A percentile compares a stretch with the other conserved stretches of the same genome.
Conservation (phyloP, 2,797 vertebrate genomes). For the Loris lydekkerianus region DNA sequence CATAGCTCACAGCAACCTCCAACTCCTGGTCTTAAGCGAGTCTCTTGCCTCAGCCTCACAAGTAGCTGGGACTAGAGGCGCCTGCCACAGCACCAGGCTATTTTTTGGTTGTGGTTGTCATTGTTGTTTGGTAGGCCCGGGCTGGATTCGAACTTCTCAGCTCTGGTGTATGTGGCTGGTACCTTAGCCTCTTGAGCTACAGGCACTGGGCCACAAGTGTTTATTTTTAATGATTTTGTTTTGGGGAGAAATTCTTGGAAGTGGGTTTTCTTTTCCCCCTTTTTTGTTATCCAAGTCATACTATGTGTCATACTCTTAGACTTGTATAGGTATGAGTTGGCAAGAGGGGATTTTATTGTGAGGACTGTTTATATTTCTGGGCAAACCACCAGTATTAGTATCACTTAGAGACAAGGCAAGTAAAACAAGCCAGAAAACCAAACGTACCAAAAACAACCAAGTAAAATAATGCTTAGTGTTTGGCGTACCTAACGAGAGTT, state of each 20-base stretch:
- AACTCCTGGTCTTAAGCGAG: no score
- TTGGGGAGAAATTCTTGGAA: neutral
- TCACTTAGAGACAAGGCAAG: neutral
- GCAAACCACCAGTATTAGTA: neutral
- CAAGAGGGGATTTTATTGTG: neutral
- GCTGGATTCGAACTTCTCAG: no score
- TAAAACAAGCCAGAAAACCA: constrained; percentile 9
- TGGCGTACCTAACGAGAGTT: neutral
- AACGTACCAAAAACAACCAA: neutral
- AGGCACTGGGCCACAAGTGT: neutral
- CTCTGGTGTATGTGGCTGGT: no score
- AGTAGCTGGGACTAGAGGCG: no score
- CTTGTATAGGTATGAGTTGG: neutral
- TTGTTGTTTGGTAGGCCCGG: no score
- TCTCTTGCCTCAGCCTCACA: no score
- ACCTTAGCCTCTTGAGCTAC: no score
- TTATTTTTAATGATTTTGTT: neutral
- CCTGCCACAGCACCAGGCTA: no score
- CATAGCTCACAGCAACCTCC: no score
- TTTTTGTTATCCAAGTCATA: neutral
- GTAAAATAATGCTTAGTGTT: neutral
- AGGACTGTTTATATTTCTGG: neutral
- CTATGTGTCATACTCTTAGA: neutral
- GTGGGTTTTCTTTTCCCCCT: neutral
- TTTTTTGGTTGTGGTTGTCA: no score